These are phyloP conservation scores for Hypocryptadius cinnamomeus DNA, from an alignment of 2,113 vertebrate species.

Conservation along the genomic window DNA sequence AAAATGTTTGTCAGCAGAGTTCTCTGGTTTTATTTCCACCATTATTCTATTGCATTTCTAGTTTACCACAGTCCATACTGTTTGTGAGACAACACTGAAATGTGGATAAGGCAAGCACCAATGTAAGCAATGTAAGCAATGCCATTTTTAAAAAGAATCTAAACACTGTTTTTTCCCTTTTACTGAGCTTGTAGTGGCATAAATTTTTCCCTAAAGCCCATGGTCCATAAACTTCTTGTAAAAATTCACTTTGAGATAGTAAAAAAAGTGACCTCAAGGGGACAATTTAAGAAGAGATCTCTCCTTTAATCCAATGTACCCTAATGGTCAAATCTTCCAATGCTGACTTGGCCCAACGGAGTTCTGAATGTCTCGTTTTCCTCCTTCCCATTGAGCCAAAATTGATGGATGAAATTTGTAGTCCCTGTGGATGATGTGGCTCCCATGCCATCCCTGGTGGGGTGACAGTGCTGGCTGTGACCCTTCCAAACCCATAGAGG, in stretches of 20 bases:
- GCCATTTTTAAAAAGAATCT: not conserved
- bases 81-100: not conserved
- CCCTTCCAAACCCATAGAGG: fast-evolving
- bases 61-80: not conserved
- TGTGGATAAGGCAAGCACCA: not conserved
- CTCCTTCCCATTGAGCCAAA: not conserved
- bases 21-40: not conserved
- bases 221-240: not conserved
- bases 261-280: not conserved
- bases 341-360: not conserved
- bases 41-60: not conserved
- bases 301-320: not conserved
- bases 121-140: not conserved
- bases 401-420: not conserved
- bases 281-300: not conserved
- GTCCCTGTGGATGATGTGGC: not conserved
- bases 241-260: not conserved
- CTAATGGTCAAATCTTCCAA: not conserved
- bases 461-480: not conserved
- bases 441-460: not conserved
- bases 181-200: not conserved
- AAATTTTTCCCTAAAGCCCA: not conserved
- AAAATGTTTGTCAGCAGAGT: not conserved
- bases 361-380: not conserved
- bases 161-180: not conserved